Conservation (phyloP, 2,797 vertebrate species). For the Anguilla anguilla region DNA sequence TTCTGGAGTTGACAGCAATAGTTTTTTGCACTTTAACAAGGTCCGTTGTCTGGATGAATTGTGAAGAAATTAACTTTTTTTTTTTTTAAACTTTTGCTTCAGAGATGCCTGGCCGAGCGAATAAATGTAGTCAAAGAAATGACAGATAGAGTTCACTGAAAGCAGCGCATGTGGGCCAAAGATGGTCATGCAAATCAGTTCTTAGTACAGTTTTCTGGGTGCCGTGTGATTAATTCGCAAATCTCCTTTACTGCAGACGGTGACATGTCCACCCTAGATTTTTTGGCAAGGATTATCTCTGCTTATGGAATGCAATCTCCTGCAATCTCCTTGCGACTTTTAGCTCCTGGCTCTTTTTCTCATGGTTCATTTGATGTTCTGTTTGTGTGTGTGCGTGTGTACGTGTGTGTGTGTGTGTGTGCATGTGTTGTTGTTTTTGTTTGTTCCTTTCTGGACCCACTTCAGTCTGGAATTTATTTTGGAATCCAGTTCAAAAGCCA, state of each 20-base stretch:
- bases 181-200: not conserved
- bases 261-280: not conserved
- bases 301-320: not conserved
- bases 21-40: conserved; percentile 36
- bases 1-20: conserved; percentile 33
- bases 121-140: not conserved
- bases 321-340: not conserved
- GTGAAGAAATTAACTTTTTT: conserved; percentile 1
- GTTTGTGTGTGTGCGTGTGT: not conserved
- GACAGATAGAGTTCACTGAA: not conserved
- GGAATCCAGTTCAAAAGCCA: conserved; percentile 19
- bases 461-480: conserved; percentile 27
- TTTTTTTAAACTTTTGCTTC: not conserved
- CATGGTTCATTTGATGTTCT: not conserved
- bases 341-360: not conserved
- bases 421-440: not conserved
- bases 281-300: conserved; percentile 13
- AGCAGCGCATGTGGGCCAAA: not conserved
- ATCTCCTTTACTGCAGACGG: not conserved
- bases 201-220: not conserved
- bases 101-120: not conserved
- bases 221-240: not conserved
- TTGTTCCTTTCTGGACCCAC: conserved; percentile 14
- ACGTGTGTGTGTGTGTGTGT: too few relatives aligned
- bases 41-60: conserved; percentile 30